These are phyloP conservation scores for Muraenolepis orangiensis DNA, from an alignment of 2,797 vertebrate genomes.

Conservation along the genomic window DNA sequence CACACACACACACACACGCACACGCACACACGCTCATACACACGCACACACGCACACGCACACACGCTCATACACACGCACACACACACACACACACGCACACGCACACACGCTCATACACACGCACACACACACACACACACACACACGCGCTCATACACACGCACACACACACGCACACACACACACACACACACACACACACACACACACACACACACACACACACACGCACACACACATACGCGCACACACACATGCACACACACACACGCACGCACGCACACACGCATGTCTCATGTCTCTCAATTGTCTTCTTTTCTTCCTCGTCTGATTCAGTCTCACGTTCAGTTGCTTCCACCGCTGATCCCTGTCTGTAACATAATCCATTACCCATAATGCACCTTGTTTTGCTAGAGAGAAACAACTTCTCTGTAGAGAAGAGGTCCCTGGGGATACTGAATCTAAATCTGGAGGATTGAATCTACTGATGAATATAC, in stretches of 20 bases:
- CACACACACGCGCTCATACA: background rate
- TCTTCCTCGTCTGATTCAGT: background rate
- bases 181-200: background rate
- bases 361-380: background rate
- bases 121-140: background rate
- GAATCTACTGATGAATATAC: too few species aligned
- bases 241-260: background rate
- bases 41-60: background rate
- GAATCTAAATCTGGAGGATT: too few species aligned
- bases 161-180: background rate
- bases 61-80: background rate
- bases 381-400: too few species aligned
- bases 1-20: background rate
- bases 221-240: background rate
- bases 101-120: background rate
- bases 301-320: background rate
- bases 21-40: background rate
- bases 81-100: background rate
- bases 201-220: background rate
- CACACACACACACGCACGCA: background rate
- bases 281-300: background rate
- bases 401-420: background rate
- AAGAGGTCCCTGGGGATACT: background rate
- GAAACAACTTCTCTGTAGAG: background rate
- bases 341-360: background rate